These are phyloP conservation scores for Drosophila infuscata DNA, from an alignment of 2,888 invertebrate species.

Conservation along the genomic window DNA sequence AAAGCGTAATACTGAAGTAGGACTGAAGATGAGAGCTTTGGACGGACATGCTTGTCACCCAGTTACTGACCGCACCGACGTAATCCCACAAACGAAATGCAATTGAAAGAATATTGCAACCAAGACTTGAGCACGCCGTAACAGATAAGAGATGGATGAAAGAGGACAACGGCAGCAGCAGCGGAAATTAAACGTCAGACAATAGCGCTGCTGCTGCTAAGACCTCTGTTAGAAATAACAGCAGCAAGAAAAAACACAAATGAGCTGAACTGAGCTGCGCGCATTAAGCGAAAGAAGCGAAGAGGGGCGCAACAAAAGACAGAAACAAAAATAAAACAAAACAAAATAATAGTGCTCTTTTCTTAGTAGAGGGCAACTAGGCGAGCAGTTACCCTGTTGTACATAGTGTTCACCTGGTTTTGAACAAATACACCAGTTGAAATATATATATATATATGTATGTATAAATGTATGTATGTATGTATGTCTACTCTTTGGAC, in stretches of 20 bases:
- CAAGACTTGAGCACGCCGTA: slow-evolving; percentile 67
- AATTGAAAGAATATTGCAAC: slow-evolving; percentile 62
- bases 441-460: background rate
- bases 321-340: slow-evolving; percentile 2
- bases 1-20: slow-evolving; percentile 39
- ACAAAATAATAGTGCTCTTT: background rate
- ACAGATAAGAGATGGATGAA: slow-evolving; percentile 36
- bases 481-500: background rate
- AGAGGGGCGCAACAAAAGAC: slow-evolving; percentile 8
- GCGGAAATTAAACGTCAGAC: slow-evolving; percentile 45
- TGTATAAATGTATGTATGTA: background rate
- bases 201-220: slow-evolving; percentile 32
- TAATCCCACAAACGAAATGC: slow-evolving; percentile 53
- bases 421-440: background rate
- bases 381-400: slow-evolving; percentile 2
- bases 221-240: slow-evolving; percentile 21
- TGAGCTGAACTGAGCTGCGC: slow-evolving; percentile 19
- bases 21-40: slow-evolving; percentile 23
- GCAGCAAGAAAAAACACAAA: slow-evolving; percentile 30
- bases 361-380: background rate
- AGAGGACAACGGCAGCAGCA: slow-evolving; percentile 21
- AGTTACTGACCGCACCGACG: slow-evolving; percentile 33
- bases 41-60: slow-evolving; percentile 38
- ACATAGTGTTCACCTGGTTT: background rate
- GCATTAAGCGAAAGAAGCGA: slow-evolving; percentile 9